Evolutionary conservation across 2,113 vertebrate species (phyloP).

Genomic region (Callipepla squamata): DNA sequence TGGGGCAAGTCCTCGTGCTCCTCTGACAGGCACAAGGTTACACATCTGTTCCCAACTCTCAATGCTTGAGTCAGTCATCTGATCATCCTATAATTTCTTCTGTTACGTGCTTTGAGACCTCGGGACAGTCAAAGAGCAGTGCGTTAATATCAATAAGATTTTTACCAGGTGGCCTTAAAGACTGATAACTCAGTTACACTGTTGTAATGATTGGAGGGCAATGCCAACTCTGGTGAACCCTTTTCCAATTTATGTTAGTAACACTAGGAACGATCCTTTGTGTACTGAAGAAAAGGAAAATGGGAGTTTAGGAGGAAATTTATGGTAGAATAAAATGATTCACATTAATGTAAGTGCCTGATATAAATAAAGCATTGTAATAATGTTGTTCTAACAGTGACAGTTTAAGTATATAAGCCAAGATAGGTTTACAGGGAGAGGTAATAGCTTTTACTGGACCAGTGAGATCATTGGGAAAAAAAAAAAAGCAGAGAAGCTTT

Average conservation of each 20-base stretch:
- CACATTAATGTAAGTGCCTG: neutral
- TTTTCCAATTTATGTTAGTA: neutral
- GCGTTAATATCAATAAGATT: neutral
- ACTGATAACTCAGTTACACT: neutral
- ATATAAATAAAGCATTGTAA: neutral
- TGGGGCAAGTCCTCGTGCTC: fast-evolving
- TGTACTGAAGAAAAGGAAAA: neutral
- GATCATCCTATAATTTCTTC: neutral
- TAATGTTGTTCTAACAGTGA: neutral
- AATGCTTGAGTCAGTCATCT: fast-evolving
- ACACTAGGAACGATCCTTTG: neutral
- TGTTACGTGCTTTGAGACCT: neutral
- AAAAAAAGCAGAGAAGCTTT: neutral
- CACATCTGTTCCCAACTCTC: neutral
- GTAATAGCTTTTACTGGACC: neutral
- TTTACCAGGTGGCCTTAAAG: neutral
- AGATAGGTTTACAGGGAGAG: neutral
- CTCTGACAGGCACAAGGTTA: neutral
- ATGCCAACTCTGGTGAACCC: neutral
- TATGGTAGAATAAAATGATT: neutral
- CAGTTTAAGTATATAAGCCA: neutral
- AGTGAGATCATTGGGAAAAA: neutral
- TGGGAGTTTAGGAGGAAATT: neutral
- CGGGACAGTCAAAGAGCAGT: neutral
- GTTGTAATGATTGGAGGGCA: fast-evolving